These are phyloP conservation scores for Alfaro cultratus DNA, from an alignment of 2,797 vertebrate genomes.

Conservation along the genomic window DNA sequence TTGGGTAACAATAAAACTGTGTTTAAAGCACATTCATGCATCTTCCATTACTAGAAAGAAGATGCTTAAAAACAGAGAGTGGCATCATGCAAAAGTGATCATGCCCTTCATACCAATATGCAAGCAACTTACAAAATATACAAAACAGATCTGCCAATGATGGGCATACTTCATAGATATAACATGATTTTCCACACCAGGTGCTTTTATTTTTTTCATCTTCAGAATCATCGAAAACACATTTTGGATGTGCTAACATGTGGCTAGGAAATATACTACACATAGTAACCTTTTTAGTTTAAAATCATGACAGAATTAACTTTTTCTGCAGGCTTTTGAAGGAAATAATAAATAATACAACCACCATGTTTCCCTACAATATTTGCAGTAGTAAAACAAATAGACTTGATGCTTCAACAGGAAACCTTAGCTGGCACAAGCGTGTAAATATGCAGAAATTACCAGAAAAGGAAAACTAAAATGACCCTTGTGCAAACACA, in stretches of 20 bases:
- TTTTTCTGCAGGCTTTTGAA: not conserved
- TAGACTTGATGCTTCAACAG: not conserved
- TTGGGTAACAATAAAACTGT: not conserved
- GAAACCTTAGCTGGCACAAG: not conserved
- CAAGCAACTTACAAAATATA: too few species aligned
- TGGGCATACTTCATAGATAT: not conserved
- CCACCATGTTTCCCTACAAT: not conserved
- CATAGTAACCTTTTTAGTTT: not conserved
- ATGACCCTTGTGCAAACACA: constrained; percentile 7
- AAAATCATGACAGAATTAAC: not conserved
- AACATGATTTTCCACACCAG: not conserved
- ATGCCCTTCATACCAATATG: not conserved
- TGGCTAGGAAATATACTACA: too few species aligned
- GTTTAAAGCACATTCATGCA: not conserved
- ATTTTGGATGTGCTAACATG: not conserved
- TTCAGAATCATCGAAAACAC: not conserved
- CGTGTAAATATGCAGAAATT: not conserved
- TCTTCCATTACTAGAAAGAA: not conserved
- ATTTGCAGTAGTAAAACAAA: not conserved
- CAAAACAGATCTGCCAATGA: not conserved
- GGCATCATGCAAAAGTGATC: not conserved
- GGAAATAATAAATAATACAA: not conserved
- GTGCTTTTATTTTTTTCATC: not conserved
- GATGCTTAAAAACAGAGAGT: not conserved
- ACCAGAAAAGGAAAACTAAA: not conserved